Conservation (phyloP, 2,888 invertebrate genomes). For the Mythimna albipuncta region DNA sequence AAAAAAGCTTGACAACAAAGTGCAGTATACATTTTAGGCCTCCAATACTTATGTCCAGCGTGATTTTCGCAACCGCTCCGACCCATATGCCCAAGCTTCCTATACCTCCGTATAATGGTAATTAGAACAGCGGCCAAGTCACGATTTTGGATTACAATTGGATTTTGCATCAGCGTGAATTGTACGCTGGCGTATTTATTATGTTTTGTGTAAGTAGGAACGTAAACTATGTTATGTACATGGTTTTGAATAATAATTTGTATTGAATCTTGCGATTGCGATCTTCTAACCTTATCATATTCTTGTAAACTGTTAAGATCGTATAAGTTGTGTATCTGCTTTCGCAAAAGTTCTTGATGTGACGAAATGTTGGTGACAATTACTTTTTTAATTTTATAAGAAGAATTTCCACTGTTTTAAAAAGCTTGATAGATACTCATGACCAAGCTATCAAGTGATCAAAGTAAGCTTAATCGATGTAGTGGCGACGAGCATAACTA, state of each 20-base stretch:
- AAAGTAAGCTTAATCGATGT: slow-evolving; percentile 15
- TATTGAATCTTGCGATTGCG: neutral
- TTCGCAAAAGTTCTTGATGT: neutral
- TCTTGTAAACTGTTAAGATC: neutral
- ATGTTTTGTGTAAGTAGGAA: slow-evolving; percentile 9
- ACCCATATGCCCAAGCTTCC: slow-evolving; percentile 72
- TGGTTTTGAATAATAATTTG: neutral
- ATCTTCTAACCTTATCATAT: neutral
- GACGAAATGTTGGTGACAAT: neutral
- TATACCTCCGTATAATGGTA: slow-evolving; percentile 69
- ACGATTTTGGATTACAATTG: slow-evolving; percentile 66
- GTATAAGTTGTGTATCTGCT: neutral
- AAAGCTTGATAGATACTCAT: neutral
- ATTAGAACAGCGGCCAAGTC: slow-evolving; percentile 72
- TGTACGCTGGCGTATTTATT: slow-evolving; percentile 31
- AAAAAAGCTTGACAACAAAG: too few relatives aligned
- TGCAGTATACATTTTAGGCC: slow-evolving; percentile 38
- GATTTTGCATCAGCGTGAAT: slow-evolving; percentile 46
- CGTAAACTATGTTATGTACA: neutral
- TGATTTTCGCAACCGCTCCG: slow-evolving; percentile 66
- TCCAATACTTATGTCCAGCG: slow-evolving; percentile 53
- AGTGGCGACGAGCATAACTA: neutral
- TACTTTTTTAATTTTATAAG: neutral
- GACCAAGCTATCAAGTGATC: neutral
- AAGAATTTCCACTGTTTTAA: neutral